Percentiles rank a stretch among this genome's conserved stretches.
phyloP scores from a whole-genome alignment of 2,113 vertebrate genomes.

The Lutjanus erythropterus region DNA sequence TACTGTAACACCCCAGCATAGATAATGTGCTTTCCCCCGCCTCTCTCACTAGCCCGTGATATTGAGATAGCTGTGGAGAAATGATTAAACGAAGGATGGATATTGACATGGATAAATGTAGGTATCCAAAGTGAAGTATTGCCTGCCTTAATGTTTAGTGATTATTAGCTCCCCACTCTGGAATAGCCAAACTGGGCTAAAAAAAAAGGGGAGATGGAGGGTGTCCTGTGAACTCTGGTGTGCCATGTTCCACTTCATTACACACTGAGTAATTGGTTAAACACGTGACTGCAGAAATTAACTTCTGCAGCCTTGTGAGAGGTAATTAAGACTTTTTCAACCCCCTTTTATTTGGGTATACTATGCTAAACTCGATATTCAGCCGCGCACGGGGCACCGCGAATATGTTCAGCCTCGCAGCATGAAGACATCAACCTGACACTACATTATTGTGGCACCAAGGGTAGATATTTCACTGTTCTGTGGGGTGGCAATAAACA shows the following conservation, averaged over 20 bases:
- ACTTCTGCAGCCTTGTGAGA: conserved; percentile 66
- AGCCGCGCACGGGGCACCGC: not conserved
- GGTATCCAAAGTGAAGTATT: conserved; percentile 54
- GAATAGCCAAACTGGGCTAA: conserved; percentile 54
- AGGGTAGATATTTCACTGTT: too few relatives aligned
- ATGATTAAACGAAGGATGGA: conserved; percentile 68
- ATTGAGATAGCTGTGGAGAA: conserved; percentile 75
- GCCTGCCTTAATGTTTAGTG: conserved; percentile 65
- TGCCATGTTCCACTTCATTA: conserved; percentile 77
- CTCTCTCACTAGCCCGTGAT: conserved; percentile 64
- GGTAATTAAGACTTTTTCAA: conserved; percentile 67
- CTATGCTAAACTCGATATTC: conserved; percentile 15
- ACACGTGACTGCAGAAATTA: conserved; percentile 75
- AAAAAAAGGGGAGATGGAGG: conserved; percentile 17
- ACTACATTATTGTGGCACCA: conserved; percentile 30
- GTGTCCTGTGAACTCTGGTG: conserved; percentile 66
- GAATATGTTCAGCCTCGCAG: too few relatives aligned
- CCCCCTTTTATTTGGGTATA: not conserved
- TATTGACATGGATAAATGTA: conserved; percentile 71
- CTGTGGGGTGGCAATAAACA: too few relatives aligned
- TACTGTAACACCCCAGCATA: conserved; percentile 76
- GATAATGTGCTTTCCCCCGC: conserved; percentile 73
- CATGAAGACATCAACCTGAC: conserved; percentile 35
- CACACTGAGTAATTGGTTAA: conserved; percentile 73
- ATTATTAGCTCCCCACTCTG: conserved; percentile 57